These are phyloP conservation scores for Metalampra italica DNA, from an alignment of 2,888 invertebrate species.

Conservation along the genomic window DNA sequence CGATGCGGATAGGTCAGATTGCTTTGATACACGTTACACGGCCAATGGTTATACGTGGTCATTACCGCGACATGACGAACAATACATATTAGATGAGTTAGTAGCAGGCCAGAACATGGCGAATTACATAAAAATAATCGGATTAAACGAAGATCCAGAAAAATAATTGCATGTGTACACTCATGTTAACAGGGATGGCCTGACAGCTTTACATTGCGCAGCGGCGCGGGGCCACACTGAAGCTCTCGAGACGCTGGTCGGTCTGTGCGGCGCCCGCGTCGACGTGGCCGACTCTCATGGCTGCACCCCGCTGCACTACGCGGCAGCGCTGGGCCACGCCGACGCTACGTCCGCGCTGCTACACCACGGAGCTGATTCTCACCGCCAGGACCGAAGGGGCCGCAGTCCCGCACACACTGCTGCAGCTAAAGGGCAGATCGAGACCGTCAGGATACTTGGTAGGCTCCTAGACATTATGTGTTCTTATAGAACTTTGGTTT, in stretches of 20 bases:
- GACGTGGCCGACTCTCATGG: conserved; percentile 96
- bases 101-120: too few species aligned
- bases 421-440: conserved; percentile 96
- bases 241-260: conserved; percentile 92
- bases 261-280: conserved; percentile 91
- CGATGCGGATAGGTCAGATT: conserved; percentile 84
- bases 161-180: neutral
- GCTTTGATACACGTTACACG: neutral
- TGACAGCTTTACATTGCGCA: conserved; percentile 97
- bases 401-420: conserved; percentile 96
- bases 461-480: too few species aligned
- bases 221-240: conserved; percentile 97
- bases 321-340: conserved; percentile 96
- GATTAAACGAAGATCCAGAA: too few species aligned
- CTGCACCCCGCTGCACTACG: conserved; percentile 97
- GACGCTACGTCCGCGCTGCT: conserved; percentile 94
- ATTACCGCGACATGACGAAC: neutral
- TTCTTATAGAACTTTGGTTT: too few species aligned
- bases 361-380: conserved; percentile 93
- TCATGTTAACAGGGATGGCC: conserved; percentile 84
- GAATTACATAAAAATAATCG: too few species aligned
- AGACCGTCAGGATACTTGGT: conserved; percentile 88
- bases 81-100: neutral
- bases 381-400: conserved; percentile 95
- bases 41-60: neutral